Base-by-base conservation (phyloP, 1,140 invertebrate genomes). In the Hycleus phaleratus region DNA sequence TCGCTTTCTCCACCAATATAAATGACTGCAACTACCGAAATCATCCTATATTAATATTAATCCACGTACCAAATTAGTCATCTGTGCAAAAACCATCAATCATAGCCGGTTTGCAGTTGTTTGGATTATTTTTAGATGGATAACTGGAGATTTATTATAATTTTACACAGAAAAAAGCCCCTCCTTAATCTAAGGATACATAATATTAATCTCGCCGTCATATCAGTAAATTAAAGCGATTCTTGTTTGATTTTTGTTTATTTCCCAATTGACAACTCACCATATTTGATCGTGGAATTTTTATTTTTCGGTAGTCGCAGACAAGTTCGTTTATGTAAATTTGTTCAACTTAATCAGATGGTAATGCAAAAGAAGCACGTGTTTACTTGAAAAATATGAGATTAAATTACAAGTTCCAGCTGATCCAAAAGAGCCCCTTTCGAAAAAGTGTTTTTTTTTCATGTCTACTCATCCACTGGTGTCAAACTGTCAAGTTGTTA, bases 21-120 rank as follows among this genome's bases (percentile, higher is more conserved):
- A 60, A 60, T 56, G 58, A 56, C 52, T 60, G 58, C 58, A 55
- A 10, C 53, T 56, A 52, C 52, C 52, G 50, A 60, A 44, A 53
- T 45, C 44, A 42, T 53, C 51, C 26, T 42, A 53, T 53, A 53
- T 53, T 53, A 53, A 53, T 53, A 53, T 53, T 53, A 53, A 45
- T 32, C 32, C 51, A 53, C 46, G 51, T 45, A 53, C 51, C 51
- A 53, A 45, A 53, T 53, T 53, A 53, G 42, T 53, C 51, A 53
- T 53, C 51, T 53, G 44, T 46, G 51, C 51, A 53, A 53, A 53
- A 53, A 46, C 46, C 51, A 53, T 53, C 51, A 45, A 53, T 53
- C 51, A 53, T 26, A 25, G 18, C n/a, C 42, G 6, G 32, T 32
- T 26, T 46, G 38, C 51, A 53, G 51, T 45, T 53, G 51, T 45